Evolutionary conservation across 2,113 vertebrate species (phyloP).

Genomic region (human): DNA sequence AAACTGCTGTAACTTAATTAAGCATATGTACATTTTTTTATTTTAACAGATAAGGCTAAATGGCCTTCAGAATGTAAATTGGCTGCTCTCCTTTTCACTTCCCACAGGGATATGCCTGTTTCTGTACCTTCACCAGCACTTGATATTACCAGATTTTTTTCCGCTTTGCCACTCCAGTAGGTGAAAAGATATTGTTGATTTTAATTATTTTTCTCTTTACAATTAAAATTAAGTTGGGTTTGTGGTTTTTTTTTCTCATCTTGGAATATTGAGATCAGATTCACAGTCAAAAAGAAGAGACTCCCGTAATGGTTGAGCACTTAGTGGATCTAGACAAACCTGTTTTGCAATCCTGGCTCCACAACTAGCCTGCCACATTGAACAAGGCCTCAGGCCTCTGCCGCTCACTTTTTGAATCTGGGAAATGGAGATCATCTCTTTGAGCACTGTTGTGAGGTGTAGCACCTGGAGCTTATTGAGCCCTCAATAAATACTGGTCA

Average conservation of each 20-base stretch:
- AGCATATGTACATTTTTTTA: not conserved
- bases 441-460: not conserved
- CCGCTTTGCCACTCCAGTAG: not conserved
- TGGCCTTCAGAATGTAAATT: not conserved
- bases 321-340: not conserved
- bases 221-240: accelerated
- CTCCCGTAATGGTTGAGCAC: not conserved
- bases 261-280: not conserved
- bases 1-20: not conserved
- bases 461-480: not conserved
- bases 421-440: not conserved
- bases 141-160: not conserved
- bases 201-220: not conserved
- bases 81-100: not conserved
- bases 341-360: not conserved
- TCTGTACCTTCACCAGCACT: not conserved
- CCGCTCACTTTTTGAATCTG: not conserved
- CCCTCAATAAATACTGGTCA: not conserved
- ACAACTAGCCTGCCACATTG: not conserved
- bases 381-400: not conserved
- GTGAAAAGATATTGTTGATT: not conserved
- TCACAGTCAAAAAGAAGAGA: not conserved
- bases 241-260: not conserved
- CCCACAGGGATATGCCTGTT: not conserved
- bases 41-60: not conserved